Percentiles rank a stretch among this genome's conserved stretches.
Conservation (phyloP, 2,888 invertebrate genomes). For the Chirona hameri region DNA sequence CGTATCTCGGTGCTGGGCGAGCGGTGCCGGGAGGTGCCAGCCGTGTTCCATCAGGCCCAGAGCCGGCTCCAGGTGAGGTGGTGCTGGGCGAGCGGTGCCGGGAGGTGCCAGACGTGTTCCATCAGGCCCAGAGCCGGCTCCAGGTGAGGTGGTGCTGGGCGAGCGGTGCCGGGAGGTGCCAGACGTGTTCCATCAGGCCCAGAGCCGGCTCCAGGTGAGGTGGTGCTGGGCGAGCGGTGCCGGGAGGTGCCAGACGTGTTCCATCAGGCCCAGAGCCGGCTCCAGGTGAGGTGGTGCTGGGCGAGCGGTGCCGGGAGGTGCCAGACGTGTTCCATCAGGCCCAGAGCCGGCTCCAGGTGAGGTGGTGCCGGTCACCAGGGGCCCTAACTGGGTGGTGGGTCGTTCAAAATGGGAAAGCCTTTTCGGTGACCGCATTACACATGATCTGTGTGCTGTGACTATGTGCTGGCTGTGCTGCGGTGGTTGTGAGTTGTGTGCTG, state of each 20-base stretch:
- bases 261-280: constrained; percentile 50
- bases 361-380: no score
- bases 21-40: constrained; percentile 58
- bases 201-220: constrained; percentile 42
- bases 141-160: constrained; percentile 52
- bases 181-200: constrained; percentile 57
- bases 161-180: constrained; percentile 60
- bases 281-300: constrained; percentile 51
- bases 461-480: no score
- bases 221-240: constrained; percentile 61
- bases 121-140: constrained; percentile 49
- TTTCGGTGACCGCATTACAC: no score
- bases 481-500: no score
- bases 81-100: constrained; percentile 62
- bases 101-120: constrained; percentile 59
- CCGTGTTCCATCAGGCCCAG: constrained; percentile 57
- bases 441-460: no score
- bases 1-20: constrained; percentile 61
- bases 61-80: constrained; percentile 39
- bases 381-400: no score
- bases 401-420: no score
- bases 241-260: constrained; percentile 60
- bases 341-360: constrained; percentile 43
- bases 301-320: constrained; percentile 59
- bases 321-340: constrained; percentile 60